phyloP scores from a whole-genome alignment of 2,113 vertebrate genomes.

The Oostethus manadensis region DNA sequence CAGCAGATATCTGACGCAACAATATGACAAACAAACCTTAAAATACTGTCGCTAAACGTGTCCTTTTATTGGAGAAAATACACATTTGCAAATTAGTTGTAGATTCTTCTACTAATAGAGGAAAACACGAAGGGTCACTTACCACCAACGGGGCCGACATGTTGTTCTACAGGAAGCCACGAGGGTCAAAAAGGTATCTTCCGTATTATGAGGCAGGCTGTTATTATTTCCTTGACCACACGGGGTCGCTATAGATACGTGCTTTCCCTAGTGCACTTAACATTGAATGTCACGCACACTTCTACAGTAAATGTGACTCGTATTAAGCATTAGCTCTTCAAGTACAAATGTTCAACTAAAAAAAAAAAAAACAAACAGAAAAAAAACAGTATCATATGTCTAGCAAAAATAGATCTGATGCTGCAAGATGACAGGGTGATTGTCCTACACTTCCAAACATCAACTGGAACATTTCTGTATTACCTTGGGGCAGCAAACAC shows the following conservation, averaged over 20 bases:
- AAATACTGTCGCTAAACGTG: background rate
- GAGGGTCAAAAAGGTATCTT: constrained; percentile 31
- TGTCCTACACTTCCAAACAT: no score
- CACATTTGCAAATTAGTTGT: accelerated
- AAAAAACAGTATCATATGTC: no score
- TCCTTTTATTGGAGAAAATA: background rate
- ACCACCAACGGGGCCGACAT: constrained; percentile 60
- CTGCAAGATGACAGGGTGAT: no score
- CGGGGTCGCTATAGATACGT: constrained; percentile 10
- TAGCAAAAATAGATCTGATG: no score
- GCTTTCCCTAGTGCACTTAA: background rate
- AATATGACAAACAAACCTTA: background rate
- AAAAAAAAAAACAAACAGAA: no score
- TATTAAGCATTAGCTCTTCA: no score
- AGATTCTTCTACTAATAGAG: background rate
- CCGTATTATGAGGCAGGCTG: background rate
- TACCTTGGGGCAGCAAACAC: no score
- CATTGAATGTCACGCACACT: background rate
- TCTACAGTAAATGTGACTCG: no score
- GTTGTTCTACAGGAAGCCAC: constrained; percentile 11
- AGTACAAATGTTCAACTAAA: no score
- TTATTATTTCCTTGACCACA: constrained; percentile 2
- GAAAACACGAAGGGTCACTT: constrained; percentile 33
- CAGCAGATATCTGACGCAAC: background rate
- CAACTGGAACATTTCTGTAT: no score